phyloP scores from a whole-genome alignment of 53 echinoderm and acorn worm species.

The Paracentrotus lividus region DNA sequence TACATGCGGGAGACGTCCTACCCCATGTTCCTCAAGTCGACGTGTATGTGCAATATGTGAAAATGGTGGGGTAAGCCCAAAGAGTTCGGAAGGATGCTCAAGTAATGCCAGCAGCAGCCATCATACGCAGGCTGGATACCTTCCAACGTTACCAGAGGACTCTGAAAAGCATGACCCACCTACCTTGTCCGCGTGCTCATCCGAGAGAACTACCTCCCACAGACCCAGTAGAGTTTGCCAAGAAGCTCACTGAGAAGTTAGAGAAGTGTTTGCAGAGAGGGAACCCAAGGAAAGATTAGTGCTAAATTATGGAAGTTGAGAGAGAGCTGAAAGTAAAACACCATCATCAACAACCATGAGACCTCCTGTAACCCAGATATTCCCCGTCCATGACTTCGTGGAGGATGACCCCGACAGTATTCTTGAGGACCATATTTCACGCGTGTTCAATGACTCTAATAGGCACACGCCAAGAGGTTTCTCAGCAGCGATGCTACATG shows the following conservation, averaged over 20 bases:
- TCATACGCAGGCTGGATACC: constrained; percentile 77
- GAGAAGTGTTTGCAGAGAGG: constrained; percentile 81
- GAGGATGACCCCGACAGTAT: constrained; percentile 99
- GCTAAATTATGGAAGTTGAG: constrained; percentile 91
- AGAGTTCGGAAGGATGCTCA: constrained; percentile 90
- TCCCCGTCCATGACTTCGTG: constrained; percentile 76
- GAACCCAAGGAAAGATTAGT: constrained; percentile 87
- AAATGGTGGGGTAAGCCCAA: constrained; percentile 94
- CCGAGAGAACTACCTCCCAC: constrained; percentile 87
- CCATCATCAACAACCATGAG: constrained; percentile 18
- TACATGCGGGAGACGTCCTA: constrained; percentile 91
- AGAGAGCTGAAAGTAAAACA: constrained; percentile 36
- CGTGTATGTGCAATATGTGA: constrained; percentile 98
- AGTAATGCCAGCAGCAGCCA: constrained; percentile 79
- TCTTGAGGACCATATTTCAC: constrained; percentile 93
- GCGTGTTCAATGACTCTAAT: constrained; percentile 93
- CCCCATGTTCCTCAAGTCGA: constrained; percentile 97
- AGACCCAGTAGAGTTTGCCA: constrained; percentile 92
- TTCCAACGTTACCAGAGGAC: constrained; percentile 96
- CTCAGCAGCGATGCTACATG: no score
- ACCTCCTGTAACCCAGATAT: constrained; percentile 54
- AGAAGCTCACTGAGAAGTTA: constrained; percentile 91
- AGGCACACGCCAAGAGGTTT: constrained; percentile 88
- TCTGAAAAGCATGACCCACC: constrained; percentile 82
- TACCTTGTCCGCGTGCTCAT: constrained; percentile 82